These are phyloP conservation scores for Megalonaias nervosa DNA, from an alignment of 1,140 invertebrate genomes.

Conservation along the genomic window DNA sequence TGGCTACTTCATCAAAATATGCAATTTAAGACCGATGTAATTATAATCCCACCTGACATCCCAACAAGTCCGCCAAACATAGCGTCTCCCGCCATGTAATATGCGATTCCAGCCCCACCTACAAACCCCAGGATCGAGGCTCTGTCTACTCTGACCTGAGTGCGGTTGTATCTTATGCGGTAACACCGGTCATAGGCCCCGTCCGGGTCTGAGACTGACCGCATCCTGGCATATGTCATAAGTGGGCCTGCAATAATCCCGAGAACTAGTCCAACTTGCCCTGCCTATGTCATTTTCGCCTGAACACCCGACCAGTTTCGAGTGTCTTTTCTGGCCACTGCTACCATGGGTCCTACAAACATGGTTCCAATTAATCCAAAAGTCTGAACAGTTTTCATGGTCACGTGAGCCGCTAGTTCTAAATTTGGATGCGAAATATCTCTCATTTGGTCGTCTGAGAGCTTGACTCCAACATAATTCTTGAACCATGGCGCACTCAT, in stretches of 20 bases:
- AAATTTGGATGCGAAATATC: constrained; percentile 13
- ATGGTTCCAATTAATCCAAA: constrained; percentile 34
- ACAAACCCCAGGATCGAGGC: constrained; percentile 15
- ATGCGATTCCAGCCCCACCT: constrained; percentile 7
- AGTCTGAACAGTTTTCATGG: constrained; percentile 30
- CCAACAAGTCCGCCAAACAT: constrained; percentile 36
- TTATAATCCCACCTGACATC: constrained; percentile 23
- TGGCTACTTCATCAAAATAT: neutral
- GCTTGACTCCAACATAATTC: constrained; percentile 18
- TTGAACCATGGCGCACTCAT: constrained; percentile 33
- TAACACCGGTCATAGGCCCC: constrained; percentile 40
- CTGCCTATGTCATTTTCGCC: constrained; percentile 20
- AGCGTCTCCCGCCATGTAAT: constrained; percentile 28
- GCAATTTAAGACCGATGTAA: constrained; percentile 18
- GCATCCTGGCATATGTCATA: constrained; percentile 23
- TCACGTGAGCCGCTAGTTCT: constrained; percentile 27
- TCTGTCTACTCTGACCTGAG: constrained; percentile 28
- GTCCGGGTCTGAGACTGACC: constrained; percentile 20
- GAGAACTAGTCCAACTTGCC: constrained; percentile 26
- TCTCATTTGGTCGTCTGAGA: constrained; percentile 32
- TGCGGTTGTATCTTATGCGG: constrained; percentile 30
- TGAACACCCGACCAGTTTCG: constrained; percentile 27
- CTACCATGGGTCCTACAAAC: constrained; percentile 28
- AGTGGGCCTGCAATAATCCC: constrained; percentile 24
- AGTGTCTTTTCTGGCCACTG: constrained; percentile 21